Percentiles rank a stretch among this genome's conserved stretches.
Conservation (phyloP, 2,888 invertebrate genomes). For the Melieria crassipennis region DNA sequence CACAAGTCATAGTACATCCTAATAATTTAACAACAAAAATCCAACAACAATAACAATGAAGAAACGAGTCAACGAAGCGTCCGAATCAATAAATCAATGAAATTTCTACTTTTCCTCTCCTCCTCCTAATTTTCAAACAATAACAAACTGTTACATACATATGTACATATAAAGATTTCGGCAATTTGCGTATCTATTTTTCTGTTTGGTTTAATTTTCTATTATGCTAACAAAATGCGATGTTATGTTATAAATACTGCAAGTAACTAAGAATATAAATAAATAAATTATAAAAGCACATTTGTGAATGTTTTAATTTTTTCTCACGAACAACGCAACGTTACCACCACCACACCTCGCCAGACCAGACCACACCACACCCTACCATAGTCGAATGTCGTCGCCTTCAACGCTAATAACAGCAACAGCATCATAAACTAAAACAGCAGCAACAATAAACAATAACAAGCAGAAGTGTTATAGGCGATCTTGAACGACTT, state of each 20-base stretch:
- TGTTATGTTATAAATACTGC: neutral
- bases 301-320: neutral
- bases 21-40: no score
- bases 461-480: no score
- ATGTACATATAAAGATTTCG: no score
- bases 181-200: no score
- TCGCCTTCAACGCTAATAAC: neutral
- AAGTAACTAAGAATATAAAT: constrained; percentile 1
- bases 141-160: neutral
- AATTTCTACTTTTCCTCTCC: neutral
- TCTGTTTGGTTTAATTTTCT: neutral
- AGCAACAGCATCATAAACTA: neutral
- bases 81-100: neutral
- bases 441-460: no score
- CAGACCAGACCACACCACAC: no score
- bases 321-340: no score
- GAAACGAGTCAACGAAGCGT: neutral
- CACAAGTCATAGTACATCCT: no score
- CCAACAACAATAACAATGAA: neutral
- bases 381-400: neutral
- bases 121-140: no score
- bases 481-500: no score
- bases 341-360: no score
- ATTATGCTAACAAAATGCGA: neutral
- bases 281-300: neutral